phyloP scores from a whole-genome alignment of 2,888 invertebrate species.

The Craniophora ligustri region DNA sequence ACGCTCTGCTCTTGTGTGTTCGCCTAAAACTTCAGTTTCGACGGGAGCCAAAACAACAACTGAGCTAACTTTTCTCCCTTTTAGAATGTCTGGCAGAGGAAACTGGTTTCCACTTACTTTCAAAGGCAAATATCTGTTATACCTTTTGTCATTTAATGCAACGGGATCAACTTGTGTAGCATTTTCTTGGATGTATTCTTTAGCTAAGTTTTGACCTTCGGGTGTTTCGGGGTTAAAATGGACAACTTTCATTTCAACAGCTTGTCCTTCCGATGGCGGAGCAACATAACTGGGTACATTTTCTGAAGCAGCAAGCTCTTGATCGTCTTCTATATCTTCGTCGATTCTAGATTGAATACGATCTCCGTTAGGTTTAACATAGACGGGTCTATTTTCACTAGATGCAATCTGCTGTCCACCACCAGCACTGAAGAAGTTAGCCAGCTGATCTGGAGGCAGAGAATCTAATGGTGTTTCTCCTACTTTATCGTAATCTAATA shows the following conservation, averaged over 20 bases:
- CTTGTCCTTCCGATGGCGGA: slow-evolving; percentile 80
- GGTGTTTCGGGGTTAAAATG: slow-evolving; percentile 93
- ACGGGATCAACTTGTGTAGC: slow-evolving; percentile 93
- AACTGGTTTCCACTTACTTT: slow-evolving; percentile 96
- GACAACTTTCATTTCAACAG: slow-evolving; percentile 95
- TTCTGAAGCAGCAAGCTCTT: slow-evolving; percentile 89
- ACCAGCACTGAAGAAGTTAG: slow-evolving; percentile 95
- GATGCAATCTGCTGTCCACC: slow-evolving; percentile 92
- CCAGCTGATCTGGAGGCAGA: slow-evolving; percentile 94
- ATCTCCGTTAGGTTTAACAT: slow-evolving; percentile 90
- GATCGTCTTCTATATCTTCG: slow-evolving; percentile 84
- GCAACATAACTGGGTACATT: slow-evolving; percentile 78
- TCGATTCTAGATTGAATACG: slow-evolving; percentile 84
- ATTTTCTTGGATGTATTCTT: slow-evolving; percentile 91
- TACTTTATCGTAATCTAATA: slow-evolving; percentile 95
- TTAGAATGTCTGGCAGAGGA: slow-evolving; percentile 93
- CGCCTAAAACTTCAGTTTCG: slow-evolving; percentile 90
- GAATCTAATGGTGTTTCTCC: slow-evolving; percentile 95
- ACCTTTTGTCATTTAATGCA: slow-evolving; percentile 92
- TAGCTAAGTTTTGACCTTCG: slow-evolving; percentile 91
- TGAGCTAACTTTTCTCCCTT: slow-evolving; percentile 93
- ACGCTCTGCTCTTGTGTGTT: slow-evolving; percentile 86
- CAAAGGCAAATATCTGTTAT: slow-evolving; percentile 94
- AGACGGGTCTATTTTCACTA: slow-evolving; percentile 91
- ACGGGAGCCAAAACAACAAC: slow-evolving; percentile 96